Conservation (phyloP, 2,113 vertebrate genomes). For the Daboia siamensis region DNA sequence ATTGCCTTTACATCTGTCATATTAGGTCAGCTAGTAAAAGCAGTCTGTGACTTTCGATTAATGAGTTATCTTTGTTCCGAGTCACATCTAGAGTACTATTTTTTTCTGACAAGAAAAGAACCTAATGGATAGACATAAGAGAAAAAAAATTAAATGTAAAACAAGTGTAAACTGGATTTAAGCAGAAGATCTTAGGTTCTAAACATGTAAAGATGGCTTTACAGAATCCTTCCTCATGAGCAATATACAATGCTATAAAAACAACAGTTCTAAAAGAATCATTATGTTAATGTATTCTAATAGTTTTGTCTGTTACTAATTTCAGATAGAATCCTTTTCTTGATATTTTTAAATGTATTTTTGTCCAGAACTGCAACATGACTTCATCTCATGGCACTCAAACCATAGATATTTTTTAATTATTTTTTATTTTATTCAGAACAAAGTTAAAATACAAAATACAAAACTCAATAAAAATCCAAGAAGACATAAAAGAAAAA, state of each 20-base stretch:
- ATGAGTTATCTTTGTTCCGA: too few species aligned
- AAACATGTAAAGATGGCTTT: not conserved
- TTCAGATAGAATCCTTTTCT: constrained; percentile 7
- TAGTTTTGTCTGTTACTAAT: constrained; percentile 6
- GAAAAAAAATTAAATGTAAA: not conserved
- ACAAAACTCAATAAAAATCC: too few species aligned
- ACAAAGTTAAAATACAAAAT: too few species aligned
- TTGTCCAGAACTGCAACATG: constrained; percentile 1
- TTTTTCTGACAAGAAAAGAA: not conserved
- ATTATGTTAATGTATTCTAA: constrained; percentile 1
- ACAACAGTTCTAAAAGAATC: not conserved
- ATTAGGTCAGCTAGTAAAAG: not conserved
- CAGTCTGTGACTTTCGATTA: not conserved
- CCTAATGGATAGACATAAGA: not conserved
- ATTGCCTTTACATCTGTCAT: not conserved
- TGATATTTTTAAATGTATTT: not conserved
- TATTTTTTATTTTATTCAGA: too few species aligned
- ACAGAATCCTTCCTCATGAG: not conserved
- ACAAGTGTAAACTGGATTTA: not conserved
- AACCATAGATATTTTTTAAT: not conserved
- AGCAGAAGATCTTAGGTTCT: not conserved
- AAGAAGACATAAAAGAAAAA: too few species aligned
- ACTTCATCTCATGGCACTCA: not conserved
- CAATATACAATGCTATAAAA: not conserved
- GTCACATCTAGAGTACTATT: not conserved